phyloP scores from a whole-genome alignment of 2,113 vertebrate species.

The Gila orcuttii region DNA sequence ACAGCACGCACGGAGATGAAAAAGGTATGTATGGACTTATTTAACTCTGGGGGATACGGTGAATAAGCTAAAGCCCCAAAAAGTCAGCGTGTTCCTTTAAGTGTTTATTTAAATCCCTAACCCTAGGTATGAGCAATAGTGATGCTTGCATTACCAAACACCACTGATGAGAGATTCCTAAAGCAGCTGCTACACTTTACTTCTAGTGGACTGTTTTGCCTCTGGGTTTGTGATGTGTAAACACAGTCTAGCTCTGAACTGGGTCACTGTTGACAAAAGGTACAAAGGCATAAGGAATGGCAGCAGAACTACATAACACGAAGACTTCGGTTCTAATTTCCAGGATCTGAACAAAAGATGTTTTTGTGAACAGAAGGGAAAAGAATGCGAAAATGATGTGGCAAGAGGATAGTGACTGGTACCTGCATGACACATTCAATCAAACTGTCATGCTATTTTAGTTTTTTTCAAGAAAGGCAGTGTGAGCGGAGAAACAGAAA shows the following conservation, averaged over 20 bases:
- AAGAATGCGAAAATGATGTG: not conserved
- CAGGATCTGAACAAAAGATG: not conserved
- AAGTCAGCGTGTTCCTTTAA: no score
- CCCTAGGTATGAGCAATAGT: not conserved
- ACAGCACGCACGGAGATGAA: no score
- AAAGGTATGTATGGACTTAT: no score
- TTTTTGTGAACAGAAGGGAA: not conserved
- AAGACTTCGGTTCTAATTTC: not conserved
- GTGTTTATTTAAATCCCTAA: not conserved
- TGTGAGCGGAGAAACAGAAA: not conserved
- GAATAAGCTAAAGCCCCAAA: no score
- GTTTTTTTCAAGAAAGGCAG: not conserved
- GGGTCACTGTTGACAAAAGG: conserved; percentile 1
- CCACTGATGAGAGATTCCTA: no score
- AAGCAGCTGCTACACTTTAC: not conserved
- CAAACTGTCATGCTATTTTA: not conserved
- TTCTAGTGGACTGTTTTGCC: not conserved
- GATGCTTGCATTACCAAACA: not conserved
- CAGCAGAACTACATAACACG: not conserved
- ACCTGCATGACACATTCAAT: not conserved
- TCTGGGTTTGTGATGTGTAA: not conserved
- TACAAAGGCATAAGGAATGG: not conserved
- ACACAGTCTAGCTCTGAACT: not conserved
- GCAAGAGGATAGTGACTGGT: not conserved
- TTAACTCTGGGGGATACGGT: no score